Evolutionary conservation across 2,113 vertebrate genomes (phyloP).

Genomic region (Noturus placidus): DNA sequence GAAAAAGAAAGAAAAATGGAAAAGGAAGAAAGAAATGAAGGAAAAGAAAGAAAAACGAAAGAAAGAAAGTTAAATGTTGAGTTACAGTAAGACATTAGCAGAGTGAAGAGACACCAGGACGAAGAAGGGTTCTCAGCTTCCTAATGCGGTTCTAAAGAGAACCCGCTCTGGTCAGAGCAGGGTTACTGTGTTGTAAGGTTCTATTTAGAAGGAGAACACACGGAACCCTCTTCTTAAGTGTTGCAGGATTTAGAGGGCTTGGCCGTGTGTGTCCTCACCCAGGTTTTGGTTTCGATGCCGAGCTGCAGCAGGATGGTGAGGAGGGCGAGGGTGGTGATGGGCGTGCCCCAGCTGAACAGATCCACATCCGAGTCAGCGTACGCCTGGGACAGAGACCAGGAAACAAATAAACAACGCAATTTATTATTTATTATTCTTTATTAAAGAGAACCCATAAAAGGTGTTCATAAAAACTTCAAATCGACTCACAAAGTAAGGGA

Average conservation of each 20-base stretch:
- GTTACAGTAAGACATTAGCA: neutral
- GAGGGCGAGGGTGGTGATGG: constrained; percentile 85
- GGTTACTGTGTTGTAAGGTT: neutral
- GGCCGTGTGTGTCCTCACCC: constrained; percentile 76
- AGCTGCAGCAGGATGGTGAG: constrained; percentile 92
- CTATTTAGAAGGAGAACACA: neutral
- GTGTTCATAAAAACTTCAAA: neutral
- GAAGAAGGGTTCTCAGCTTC: neutral
- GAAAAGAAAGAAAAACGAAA: neutral
- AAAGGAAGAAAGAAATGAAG: too few relatives aligned
- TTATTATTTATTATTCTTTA: neutral
- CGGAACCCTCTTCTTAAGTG: neutral
- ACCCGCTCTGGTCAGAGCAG: neutral
- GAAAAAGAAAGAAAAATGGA: neutral
- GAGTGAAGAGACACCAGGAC: neutral
- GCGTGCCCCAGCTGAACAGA: constrained; percentile 93
- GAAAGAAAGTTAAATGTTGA: neutral
- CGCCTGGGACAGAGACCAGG: constrained; percentile 68
- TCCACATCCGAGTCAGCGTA: constrained; percentile 89
- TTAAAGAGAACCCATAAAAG: neutral
- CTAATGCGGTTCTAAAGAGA: too few relatives aligned
- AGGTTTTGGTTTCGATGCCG: constrained; percentile 96
- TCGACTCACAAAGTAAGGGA: constrained; percentile 93
- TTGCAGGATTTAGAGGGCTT: too few relatives aligned
- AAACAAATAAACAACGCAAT: neutral